These are phyloP conservation scores for Samia ricini DNA, from an alignment of 1,140 invertebrate genomes.

Conservation along the genomic window DNA sequence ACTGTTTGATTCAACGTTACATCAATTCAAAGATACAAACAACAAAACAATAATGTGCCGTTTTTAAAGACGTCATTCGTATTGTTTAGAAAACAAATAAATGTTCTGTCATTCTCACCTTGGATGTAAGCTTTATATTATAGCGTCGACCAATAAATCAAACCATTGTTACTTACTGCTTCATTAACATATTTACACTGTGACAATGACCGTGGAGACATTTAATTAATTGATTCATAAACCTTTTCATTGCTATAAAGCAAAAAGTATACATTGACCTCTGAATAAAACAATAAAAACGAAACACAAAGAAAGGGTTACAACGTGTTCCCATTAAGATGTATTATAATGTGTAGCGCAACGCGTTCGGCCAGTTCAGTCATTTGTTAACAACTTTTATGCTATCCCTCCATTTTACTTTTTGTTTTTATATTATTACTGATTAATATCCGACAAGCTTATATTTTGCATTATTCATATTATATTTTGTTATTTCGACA, in stretches of 20 bases:
- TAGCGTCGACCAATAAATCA: conserved; percentile 63
- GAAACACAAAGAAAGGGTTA: conserved; percentile 68
- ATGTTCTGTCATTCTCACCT: conserved; percentile 61
- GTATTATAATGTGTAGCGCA: conserved; percentile 60
- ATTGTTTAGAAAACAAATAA: conserved; percentile 35
- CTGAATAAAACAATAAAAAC: conserved; percentile 72
- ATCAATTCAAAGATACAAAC: background rate
- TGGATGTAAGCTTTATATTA: conserved; percentile 41
- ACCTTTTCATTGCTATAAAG: conserved; percentile 62
- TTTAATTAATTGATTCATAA: conserved; percentile 77
- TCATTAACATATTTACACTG: conserved; percentile 73
- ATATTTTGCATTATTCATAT: background rate
- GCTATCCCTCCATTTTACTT: conserved; percentile 20
- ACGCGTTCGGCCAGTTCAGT: conserved; percentile 57
- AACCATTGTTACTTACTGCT: conserved; percentile 60
- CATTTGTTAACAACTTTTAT: conserved; percentile 60
- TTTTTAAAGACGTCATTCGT: conserved; percentile 19
- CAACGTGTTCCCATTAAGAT: conserved; percentile 68
- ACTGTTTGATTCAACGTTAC: background rate
- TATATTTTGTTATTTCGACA: no score
- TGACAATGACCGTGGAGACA: conserved; percentile 71
- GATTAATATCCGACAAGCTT: background rate
- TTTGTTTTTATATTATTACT: background rate
- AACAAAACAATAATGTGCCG: background rate
- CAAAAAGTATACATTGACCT: conserved; percentile 68